A percentile compares a stretch with the other conserved stretches of the same genome.
Evolutionary conservation across 2,797 vertebrate genomes (phyloP).

Genomic region (Linurgus olivaceus): DNA sequence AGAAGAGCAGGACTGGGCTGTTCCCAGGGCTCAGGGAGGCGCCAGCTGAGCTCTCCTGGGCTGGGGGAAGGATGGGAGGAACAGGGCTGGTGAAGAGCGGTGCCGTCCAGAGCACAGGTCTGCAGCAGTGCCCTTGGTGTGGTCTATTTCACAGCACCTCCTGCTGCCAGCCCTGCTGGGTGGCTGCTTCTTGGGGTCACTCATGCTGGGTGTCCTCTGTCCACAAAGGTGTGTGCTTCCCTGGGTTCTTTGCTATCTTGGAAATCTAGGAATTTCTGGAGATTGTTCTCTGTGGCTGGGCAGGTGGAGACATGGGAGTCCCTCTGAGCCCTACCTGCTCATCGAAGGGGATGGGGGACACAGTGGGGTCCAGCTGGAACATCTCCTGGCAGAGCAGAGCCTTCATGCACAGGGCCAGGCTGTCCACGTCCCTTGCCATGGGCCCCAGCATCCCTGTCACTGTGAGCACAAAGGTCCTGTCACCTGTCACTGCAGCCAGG

Average conservation of each 20-base stretch:
- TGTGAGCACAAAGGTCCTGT: background rate
- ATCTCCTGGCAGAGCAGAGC: slow-evolving; percentile 81
- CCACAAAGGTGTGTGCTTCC: background rate
- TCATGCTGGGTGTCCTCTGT: background rate
- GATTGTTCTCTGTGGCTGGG: background rate
- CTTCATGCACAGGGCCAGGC: slow-evolving; percentile 83
- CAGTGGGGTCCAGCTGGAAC: slow-evolving; percentile 82
- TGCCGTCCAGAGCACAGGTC: background rate
- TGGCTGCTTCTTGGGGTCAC: background rate
- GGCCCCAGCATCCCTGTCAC: slow-evolving; percentile 47
- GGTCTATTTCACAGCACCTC: background rate
- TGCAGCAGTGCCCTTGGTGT: background rate
- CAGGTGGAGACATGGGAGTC: background rate
- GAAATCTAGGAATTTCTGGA: background rate
- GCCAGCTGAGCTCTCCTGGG: background rate
- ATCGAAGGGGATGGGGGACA: slow-evolving; percentile 76
- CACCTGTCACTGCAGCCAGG: background rate
- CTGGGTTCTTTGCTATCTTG: background rate
- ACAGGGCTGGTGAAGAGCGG: background rate
- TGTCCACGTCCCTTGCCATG: slow-evolving; percentile 78
- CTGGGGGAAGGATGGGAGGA: background rate
- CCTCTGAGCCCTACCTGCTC: slow-evolving; percentile 67
- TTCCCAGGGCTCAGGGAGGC: background rate
- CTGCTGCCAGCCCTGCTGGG: background rate
- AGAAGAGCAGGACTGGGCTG: rapidly evolving